Conservation (phyloP, 2,797 vertebrate genomes). For the Nasua narica region DNA sequence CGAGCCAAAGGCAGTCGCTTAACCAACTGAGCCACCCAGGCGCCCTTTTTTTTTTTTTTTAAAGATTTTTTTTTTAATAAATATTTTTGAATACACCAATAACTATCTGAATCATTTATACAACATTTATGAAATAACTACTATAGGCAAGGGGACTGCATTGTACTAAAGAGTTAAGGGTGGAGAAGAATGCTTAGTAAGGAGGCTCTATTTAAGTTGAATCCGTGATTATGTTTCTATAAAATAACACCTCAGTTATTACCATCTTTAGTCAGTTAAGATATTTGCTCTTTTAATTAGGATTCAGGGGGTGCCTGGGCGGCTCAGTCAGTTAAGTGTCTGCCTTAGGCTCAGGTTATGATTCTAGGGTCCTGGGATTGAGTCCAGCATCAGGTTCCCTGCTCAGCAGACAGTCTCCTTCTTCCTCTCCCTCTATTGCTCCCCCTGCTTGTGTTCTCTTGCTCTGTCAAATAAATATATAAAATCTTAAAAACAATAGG, state of each 20-base stretch:
- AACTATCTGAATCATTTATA: neutral
- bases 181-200: neutral
- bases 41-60: too few relatives aligned
- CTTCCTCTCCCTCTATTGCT: neutral
- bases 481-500: neutral
- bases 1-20: too few relatives aligned
- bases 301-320: neutral
- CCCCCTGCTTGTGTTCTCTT: neutral
- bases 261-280: neutral
- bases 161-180: neutral
- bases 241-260: neutral
- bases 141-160: neutral
- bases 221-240: neutral
- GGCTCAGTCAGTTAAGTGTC: neutral
- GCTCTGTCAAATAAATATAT: neutral
- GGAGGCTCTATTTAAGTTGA: neutral
- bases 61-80: too few relatives aligned
- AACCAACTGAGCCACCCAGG: too few relatives aligned
- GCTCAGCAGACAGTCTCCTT: neutral
- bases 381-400: neutral
- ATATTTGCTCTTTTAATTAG: neutral
- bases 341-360: neutral
- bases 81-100: neutral
- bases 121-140: neutral
- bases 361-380: neutral